Evolutionary conservation across 1,140 invertebrate species (phyloP), one percentile per base, ranked within the genome.

Genomic region (Eurytemora carolleeae): DNA sequence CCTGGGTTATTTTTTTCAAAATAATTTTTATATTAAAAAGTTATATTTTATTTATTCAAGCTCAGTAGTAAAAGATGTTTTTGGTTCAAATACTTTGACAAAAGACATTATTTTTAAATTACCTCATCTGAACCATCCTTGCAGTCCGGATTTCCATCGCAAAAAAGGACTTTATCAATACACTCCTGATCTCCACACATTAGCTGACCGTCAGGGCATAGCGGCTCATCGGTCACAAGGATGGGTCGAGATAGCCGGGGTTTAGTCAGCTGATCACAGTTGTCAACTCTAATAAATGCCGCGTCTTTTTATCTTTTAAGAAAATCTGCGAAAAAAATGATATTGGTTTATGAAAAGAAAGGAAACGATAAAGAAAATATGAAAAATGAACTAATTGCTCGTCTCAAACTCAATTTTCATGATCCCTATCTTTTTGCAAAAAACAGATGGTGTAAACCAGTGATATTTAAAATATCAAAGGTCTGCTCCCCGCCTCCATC

Each of bases 51-150:
- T 66, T 87, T 85, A 68, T 87, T 87, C 88, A 77, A n/a, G n/a
- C n/a, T n/a, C n/a, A n/a, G n/a, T n/a, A n/a, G n/a, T n/a, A n/a
- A n/a, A n/a, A n/a, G n/a, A n/a, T n/a, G n/a, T n/a, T n/a, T n/a
- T n/a, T n/a, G n/a, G n/a, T n/a, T n/a, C n/a, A n/a, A n/a, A n/a
- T n/a, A n/a, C n/a, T n/a, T n/a, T n/a, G n/a, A n/a, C n/a, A n/a
- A n/a, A n/a, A n/a, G n/a, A n/a, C n/a, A n/a, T n/a, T n/a, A n/a
- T n/a, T n/a, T n/a, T n/a, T n/a, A n/a, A n/a, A n/a, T n/a, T n/a
- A n/a, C 87, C 78, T 93, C 89, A 71, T 94, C 89, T 44, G 87
- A 92, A 69, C 88, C 85, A 72, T 94, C 90, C 68, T 85, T 83
- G 74, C 90, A 94, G 67, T 93, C 87, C 26, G 81, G 75, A 74